phyloP scores from a whole-genome alignment of 2,113 vertebrate species.

The Dryoscopus gambensis region DNA sequence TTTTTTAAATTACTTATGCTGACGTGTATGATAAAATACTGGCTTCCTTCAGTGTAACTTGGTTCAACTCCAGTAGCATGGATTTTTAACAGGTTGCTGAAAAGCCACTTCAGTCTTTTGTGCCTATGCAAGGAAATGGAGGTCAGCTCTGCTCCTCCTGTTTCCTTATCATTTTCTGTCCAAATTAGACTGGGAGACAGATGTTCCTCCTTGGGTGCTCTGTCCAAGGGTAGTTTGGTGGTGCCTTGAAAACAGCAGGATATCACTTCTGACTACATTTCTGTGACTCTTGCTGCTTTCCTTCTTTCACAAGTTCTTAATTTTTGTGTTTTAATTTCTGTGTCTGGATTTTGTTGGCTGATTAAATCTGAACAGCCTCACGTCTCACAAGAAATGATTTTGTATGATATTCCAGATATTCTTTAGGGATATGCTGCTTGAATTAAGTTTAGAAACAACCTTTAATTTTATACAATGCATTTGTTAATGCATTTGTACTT shows the following conservation, averaged over 20 bases:
- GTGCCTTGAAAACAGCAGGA: not conserved
- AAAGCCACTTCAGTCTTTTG: not conserved
- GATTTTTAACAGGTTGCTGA: not conserved
- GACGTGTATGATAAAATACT: not conserved
- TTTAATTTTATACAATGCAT: not conserved
- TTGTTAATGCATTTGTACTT: not conserved
- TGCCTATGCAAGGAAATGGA: not conserved
- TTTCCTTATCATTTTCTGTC: not conserved
- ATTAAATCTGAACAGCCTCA: not conserved
- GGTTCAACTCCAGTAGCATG: not conserved
- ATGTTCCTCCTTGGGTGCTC: not conserved
- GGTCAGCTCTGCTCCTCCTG: not conserved
- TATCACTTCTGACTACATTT: not conserved
- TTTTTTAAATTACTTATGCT: not conserved
- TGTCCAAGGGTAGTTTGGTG: not conserved
- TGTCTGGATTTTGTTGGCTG: not conserved
- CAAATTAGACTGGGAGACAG: not conserved
- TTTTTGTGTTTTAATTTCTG: not conserved
- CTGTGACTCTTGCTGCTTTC: not conserved
- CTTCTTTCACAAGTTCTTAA: not conserved
- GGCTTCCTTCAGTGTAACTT: not conserved
- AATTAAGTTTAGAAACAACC: not conserved
- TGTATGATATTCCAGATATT: not conserved
- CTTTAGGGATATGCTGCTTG: not conserved
- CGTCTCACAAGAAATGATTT: not conserved